Evolutionary conservation across 2,797 vertebrate species (phyloP).

Genomic region (Paramormyrops hopkinsi): DNA sequence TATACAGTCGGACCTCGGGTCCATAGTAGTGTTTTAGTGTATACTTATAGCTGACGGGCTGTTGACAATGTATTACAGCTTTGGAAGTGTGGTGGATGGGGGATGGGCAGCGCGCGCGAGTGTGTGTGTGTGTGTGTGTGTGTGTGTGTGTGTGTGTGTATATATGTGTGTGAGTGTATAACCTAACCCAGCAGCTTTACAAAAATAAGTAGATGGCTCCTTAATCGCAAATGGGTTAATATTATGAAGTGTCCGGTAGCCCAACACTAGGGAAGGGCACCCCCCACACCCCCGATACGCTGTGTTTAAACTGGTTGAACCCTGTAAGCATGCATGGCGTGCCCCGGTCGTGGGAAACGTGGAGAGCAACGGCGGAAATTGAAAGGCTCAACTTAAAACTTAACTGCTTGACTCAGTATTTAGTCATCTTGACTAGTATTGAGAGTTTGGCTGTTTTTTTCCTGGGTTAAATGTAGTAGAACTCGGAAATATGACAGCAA

Average conservation of each 20-base stretch:
- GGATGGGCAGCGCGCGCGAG: constrained; percentile 60
- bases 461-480: neutral
- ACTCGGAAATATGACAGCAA: constrained; percentile 33
- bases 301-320: neutral
- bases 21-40: neutral
- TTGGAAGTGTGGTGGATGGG: constrained; percentile 55
- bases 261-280: neutral
- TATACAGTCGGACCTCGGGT: neutral
- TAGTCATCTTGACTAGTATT: neutral
- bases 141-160: constrained; percentile 30
- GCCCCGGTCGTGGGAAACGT: neutral
- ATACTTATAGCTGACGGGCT: constrained; percentile 15
- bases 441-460: neutral
- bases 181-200: neutral
- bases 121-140: constrained; percentile 33
- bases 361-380: neutral
- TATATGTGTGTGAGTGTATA: constrained; percentile 7
- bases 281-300: neutral
- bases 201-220: neutral
- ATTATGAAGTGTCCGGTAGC: neutral
- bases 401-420: neutral
- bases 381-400: neutral
- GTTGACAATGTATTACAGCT: constrained; percentile 17
- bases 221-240: neutral
- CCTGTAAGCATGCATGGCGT: neutral